Percentiles rank a stretch among this genome's conserved stretches.
Conservation (phyloP, 2,888 invertebrate species). For the Acrocyrtus sp. region DNA sequence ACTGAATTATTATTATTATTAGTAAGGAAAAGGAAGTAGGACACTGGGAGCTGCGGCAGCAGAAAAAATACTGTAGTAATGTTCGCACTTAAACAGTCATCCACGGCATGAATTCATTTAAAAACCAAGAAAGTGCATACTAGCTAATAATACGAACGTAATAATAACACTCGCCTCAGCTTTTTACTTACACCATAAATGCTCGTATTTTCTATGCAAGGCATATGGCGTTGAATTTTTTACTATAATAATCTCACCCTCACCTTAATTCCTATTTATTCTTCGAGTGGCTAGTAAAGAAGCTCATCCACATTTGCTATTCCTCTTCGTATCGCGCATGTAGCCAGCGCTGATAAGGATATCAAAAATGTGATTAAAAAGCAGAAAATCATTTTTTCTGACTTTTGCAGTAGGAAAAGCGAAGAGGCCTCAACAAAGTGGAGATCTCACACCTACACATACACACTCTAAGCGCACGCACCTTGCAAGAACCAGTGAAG, state of each 20-base stretch:
- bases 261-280: not conserved
- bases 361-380: constrained; percentile 26
- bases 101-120: not conserved
- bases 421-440: constrained; percentile 5
- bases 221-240: not conserved
- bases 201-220: not conserved
- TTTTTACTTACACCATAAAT: too few species aligned
- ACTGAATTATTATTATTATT: too few species aligned
- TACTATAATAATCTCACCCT: not conserved
- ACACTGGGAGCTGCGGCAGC: not conserved
- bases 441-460: constrained; percentile 2
- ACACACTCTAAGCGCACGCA: not conserved
- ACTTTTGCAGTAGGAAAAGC: not conserved
- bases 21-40: not conserved
- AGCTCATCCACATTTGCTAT: constrained; percentile 16
- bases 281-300: not conserved
- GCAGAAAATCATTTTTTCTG: constrained; percentile 4
- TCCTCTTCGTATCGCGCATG: not conserved
- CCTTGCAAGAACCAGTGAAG: not conserved
- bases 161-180: not conserved
- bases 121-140: too few species aligned
- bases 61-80: not conserved
- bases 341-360: constrained; percentile 22
- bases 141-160: too few species aligned
- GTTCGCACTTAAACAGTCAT: not conserved